Conservation (phyloP, 2,113 vertebrate genomes). For the Oophaga pumilio region DNA sequence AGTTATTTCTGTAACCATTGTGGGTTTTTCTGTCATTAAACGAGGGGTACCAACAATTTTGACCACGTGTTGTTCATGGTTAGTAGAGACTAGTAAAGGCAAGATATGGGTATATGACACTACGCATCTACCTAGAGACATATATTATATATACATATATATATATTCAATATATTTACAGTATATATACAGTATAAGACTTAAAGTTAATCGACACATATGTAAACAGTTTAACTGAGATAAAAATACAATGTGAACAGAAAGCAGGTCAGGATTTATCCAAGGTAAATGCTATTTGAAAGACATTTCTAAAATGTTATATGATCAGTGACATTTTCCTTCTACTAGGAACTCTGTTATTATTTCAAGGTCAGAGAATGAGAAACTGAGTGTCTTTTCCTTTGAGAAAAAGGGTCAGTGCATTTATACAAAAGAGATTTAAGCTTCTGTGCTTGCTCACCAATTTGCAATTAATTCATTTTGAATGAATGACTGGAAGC, state of each 20-base stretch:
- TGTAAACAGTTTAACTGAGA: background rate
- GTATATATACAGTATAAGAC: no score
- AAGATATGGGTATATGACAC: no score
- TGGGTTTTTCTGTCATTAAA: no score
- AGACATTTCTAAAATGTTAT: constrained; percentile 61
- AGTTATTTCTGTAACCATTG: no score
- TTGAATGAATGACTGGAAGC: constrained; percentile 71
- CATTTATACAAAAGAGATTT: constrained; percentile 75
- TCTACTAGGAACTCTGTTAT: constrained; percentile 73
- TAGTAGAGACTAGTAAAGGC: no score
- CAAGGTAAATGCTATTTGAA: constrained; percentile 66
- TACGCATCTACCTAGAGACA: no score
- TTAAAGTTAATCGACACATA: no score
- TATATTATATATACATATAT: no score
- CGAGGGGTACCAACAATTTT: no score
- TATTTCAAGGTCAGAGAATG: constrained; percentile 71
- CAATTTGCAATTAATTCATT: constrained; percentile 73
- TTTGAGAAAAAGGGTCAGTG: constrained; percentile 76
- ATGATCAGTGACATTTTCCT: constrained; percentile 72
- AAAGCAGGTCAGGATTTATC: constrained; percentile 62
- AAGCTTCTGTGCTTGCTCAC: constrained; percentile 70
- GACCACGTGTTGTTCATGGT: no score
- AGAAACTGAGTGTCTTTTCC: constrained; percentile 68
- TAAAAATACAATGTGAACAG: background rate
- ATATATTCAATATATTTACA: no score